Base-by-base conservation (phyloP, 2,113 vertebrate genomes). In the Sterna hirundo region DNA sequence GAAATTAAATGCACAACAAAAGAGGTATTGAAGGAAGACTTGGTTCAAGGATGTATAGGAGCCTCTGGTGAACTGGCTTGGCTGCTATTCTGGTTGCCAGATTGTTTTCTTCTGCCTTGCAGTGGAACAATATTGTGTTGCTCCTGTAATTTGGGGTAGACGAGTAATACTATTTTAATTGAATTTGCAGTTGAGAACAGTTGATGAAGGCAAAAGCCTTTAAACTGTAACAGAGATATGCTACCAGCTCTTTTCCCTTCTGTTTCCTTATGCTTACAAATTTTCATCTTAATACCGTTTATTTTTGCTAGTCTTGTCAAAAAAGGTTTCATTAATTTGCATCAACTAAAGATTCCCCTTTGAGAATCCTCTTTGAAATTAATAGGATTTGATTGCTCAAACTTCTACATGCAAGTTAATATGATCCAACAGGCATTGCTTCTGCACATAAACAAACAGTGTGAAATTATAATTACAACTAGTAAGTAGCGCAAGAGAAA, bases 401-500 rank as follows among this genome's bases (percentile, higher is more conserved):
- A 80, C 81, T 83, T 94, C 79, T 94, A 88, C 82, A 92, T 78
- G 52, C 21, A 95, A 82, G 80, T 84, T 94, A 95, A 96, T 94
- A 71, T 40, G 49, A 95, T 93, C 70, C 92, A 97, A 93, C 74
- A 97, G 44, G 38, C 92, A 86, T 70, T 92, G 66, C 64, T 95
- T 76, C 89, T 70, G 79, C 88, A 86, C 66, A 72, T 86, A 96
- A 96, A 95, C 90, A 97, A 96, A 87, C 85, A 90, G 85, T 40
- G 11, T 96, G 94, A 97, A 97, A 97, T 97, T 93, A 76, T 86
- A 97, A 97, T 96, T 96, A 76, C 74, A 83, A 86, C 75, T 95
- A 82, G 46, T 83, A 96, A 95, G 76, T 74, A 94, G 83, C 94
- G 82, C 81, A 97, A 95, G 91, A 89, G 64, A 92, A 90, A 42